Evolutionary conservation across 2,113 vertebrate genomes (phyloP).

Genomic region (Paralichthys olivaceus): DNA sequence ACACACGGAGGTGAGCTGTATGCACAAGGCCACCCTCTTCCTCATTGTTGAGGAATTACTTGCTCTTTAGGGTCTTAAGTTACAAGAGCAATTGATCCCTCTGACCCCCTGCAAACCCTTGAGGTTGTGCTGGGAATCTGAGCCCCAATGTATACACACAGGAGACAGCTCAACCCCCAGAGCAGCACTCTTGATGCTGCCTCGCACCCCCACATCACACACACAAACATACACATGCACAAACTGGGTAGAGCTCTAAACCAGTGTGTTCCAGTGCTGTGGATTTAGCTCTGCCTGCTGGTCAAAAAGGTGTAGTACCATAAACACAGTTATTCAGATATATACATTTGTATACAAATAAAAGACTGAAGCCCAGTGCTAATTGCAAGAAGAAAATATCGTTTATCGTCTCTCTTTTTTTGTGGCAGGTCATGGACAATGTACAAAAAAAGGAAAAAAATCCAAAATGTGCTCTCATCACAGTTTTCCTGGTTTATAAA

Average conservation of each 20-base stretch:
- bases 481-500: conserved; percentile 9
- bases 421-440: conserved; percentile 9
- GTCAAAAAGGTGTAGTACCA: conserved; percentile 46
- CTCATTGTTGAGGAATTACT: conserved; percentile 92
- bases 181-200: conserved; percentile 72
- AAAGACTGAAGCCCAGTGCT: conserved; percentile 21
- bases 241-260: conserved; percentile 3
- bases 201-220: conserved; percentile 29
- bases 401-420: conserved; percentile 41
- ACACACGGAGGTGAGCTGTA: conserved; percentile 35
- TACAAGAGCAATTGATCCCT: conserved; percentile 97
- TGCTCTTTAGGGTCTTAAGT: conserved; percentile 93
- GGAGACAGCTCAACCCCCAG: conserved; percentile 86
- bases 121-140: conserved; percentile 90
- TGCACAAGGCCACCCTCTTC: conserved; percentile 80
- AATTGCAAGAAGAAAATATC: conserved; percentile 41
- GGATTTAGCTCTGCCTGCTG: conserved; percentile 82
- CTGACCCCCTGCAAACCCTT: conserved; percentile 92
- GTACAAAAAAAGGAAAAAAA: conserved; percentile 9
- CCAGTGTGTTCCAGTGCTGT: conserved; percentile 34
- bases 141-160: conserved; percentile 90
- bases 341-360: conserved; percentile 8
- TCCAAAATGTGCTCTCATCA: conserved; percentile 11
- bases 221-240: conserved; percentile 17
- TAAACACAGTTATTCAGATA: background rate